Evolutionary conservation across 1,140 invertebrate species (phyloP), one percentile per base, ranked within the genome.

Genomic region (Ooceraea biroi): DNA sequence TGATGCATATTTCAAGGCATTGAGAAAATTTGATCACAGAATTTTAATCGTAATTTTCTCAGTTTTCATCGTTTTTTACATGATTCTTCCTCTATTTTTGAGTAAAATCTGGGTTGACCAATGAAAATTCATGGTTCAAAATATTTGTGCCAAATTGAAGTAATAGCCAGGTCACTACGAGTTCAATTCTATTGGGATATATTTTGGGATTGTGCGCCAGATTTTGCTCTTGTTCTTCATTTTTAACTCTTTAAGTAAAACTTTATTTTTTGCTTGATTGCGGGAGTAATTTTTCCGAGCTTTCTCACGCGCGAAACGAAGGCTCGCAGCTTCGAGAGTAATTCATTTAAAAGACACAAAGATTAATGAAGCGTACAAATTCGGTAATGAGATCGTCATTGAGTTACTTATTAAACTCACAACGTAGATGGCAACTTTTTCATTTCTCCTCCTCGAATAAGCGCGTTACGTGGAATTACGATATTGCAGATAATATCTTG

Each of bases 121-220:
- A 78, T 12, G 48, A 55, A 78, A 44, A 57, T 22, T 78, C 48
- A 57, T 22, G n/a, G 30, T 57, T 57, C 30, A 48, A 78, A 68
- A 78, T 78, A 86, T 71, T 73, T 14, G 61, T 80, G 61, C 68
- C 74, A 85, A 87, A 87, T 86, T 86, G 85, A 87, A 86, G 86
- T 72, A 48, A 72, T 83, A 50, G 36, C 44, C 22, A 14, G 57
- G 50, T 77, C 66, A 55, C 85, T 82, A 76, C 48, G 65, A 61
- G 83, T 83, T 68, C 78, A 73, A 78, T 85, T 71, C n/a, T 57
- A 86, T 66, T 82, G 65, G 85, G 78, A 86, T 78, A 83, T 82
- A 52, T 85, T 73, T 85, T 66, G 55, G 48, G 44, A 72, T 55
- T 58, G 66, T 71, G 65, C 36, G 41, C 44, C 36, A 72, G 41